Evolutionary conservation across 2,113 vertebrate genomes (phyloP).

Genomic region (Ceyx margarethae): DNA sequence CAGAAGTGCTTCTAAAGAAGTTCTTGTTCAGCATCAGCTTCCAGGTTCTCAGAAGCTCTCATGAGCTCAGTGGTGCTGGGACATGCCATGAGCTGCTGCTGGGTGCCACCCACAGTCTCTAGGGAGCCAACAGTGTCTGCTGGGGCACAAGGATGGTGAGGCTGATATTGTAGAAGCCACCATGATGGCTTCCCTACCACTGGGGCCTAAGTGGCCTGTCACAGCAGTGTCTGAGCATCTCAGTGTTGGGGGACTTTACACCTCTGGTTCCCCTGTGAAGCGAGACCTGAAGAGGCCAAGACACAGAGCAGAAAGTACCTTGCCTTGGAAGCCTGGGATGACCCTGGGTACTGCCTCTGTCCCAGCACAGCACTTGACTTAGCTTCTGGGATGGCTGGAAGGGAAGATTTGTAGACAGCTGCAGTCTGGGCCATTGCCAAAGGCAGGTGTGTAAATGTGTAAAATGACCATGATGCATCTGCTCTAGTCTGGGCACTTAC

Average conservation of each 20-base stretch:
- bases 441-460: neutral
- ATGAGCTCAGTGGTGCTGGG: neutral
- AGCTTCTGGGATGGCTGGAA: neutral
- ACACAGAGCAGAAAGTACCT: neutral
- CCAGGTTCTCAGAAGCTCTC: neutral
- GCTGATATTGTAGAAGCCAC: neutral
- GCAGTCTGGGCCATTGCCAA: neutral
- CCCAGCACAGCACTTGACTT: neutral
- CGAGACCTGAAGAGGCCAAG: neutral
- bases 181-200: neutral
- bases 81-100: fast-evolving
- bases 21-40: neutral
- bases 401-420: neutral
- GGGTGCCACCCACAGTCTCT: no score
- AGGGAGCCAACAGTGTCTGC: neutral
- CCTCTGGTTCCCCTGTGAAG: neutral
- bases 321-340: neutral
- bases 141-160: neutral
- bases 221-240: fast-evolving
- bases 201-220: neutral
- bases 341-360: neutral
- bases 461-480: neutral
- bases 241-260: fast-evolving
- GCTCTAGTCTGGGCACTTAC: neutral
- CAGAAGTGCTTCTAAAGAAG: neutral